These are phyloP conservation scores for Diarsia mendica DNA, from an alignment of 2,888 invertebrate genomes.

Conservation along the genomic window DNA sequence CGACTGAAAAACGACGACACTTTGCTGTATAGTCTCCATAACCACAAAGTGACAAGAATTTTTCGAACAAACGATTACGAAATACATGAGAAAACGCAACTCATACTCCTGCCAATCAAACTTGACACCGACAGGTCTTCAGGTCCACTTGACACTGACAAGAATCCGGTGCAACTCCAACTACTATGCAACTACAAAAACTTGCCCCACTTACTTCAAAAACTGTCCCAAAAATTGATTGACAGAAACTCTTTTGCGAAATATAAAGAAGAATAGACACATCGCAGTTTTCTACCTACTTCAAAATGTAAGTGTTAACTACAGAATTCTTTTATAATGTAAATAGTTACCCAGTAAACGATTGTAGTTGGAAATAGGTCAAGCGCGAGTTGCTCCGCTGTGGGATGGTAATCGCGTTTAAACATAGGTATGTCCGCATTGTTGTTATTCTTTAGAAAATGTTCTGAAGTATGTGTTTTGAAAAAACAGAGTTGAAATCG, in stretches of 20 bases:
- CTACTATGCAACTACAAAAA: slow-evolving; percentile 24
- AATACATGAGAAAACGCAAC: slow-evolving; percentile 20
- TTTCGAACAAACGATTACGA: slow-evolving; percentile 17
- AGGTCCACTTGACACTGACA: slow-evolving; percentile 10
- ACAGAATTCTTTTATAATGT: slow-evolving; percentile 77
- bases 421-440: slow-evolving; percentile 60
- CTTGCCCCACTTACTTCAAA: slow-evolving; percentile 35
- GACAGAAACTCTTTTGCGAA: slow-evolving; percentile 44
- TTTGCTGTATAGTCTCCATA: background rate
- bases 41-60: background rate
- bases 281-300: slow-evolving; percentile 28
- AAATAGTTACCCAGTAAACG: slow-evolving; percentile 74
- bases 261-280: slow-evolving; percentile 19
- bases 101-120: slow-evolving; percentile 28
- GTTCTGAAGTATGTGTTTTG: slow-evolving; percentile 55
- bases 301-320: slow-evolving; percentile 56
- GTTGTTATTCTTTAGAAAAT: slow-evolving; percentile 67
- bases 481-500: slow-evolving; percentile 49
- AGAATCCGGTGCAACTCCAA: background rate
- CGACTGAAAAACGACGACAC: background rate
- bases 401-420: slow-evolving; percentile 70
- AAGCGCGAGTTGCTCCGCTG: slow-evolving; percentile 71
- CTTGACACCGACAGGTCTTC: slow-evolving; percentile 36
- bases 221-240: slow-evolving; percentile 57
- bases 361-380: slow-evolving; percentile 75